A percentile compares a stretch with the other conserved stretches of the same genome.
Conservation (phyloP, 2,113 vertebrate genomes). For the Anolis carolinensis region DNA sequence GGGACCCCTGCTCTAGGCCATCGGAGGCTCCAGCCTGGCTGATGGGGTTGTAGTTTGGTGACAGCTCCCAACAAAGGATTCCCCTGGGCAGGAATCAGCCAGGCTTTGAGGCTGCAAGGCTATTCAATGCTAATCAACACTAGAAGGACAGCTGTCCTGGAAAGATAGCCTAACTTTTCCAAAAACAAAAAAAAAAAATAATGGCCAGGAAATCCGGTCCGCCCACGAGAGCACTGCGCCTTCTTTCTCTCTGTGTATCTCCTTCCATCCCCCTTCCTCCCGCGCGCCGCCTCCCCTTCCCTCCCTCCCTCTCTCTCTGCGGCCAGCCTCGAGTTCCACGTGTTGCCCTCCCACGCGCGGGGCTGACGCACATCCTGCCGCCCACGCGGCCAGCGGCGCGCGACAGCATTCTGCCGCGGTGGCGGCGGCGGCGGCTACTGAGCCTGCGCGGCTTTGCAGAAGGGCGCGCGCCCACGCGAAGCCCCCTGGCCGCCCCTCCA, state of each 20-base stretch:
- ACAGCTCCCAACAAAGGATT: no score
- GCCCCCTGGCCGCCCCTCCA: not conserved
- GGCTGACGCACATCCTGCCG: constrained; percentile 57
- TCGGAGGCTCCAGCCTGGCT: no score
- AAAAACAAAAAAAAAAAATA: no score
- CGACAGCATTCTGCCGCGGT: constrained; percentile 13
- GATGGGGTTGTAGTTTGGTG: no score
- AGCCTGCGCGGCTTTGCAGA: no score
- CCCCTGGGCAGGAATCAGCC: no score
- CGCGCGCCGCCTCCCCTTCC: not conserved
- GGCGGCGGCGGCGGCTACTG: not conserved
- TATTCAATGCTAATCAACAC: no score
- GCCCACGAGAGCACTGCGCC: not conserved
- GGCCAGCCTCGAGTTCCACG: constrained; percentile 6
- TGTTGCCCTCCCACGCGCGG: constrained; percentile 34
- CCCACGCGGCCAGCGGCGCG: constrained; percentile 52
- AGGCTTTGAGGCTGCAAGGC: no score
- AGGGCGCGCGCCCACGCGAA: constrained; percentile 1
- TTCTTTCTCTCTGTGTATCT: not conserved
- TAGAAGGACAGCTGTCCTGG: no score
- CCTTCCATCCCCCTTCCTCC: not conserved
- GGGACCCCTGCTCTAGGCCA: no score
- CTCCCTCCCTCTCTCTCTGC: not conserved
- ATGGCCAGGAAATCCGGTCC: not conserved
- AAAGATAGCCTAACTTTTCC: no score